These are phyloP conservation scores for Phymastichus coffea DNA, from an alignment of 1,140 invertebrate species.

Conservation along the genomic window DNA sequence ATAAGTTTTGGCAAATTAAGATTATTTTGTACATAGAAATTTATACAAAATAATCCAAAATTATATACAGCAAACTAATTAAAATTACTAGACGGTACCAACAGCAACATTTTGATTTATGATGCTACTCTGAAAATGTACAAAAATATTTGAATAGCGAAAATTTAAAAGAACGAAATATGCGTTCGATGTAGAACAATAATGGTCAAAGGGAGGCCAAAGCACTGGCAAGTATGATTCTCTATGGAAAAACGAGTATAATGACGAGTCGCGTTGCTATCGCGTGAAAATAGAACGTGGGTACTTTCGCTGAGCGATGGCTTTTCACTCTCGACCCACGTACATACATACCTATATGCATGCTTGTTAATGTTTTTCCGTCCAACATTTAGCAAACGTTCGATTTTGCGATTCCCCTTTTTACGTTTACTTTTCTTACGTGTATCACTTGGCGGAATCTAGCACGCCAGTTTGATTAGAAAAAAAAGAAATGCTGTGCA, in stretches of 20 bases:
- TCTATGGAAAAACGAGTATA: slow-evolving; percentile 34
- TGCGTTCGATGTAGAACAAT: slow-evolving; percentile 3
- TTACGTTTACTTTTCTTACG: slow-evolving; percentile 5
- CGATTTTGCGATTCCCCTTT: slow-evolving; percentile 25
- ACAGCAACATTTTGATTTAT: no score
- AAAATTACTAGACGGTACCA: no score
- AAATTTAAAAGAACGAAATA: slow-evolving; percentile 17
- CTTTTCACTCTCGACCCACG: slow-evolving; percentile 15
- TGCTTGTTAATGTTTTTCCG: slow-evolving; percentile 14
- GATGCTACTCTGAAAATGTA: no score
- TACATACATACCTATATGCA: background rate
- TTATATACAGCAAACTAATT: no score
- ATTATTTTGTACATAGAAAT: no score
- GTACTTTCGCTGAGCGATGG: slow-evolving; percentile 35
- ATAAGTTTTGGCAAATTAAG: no score
- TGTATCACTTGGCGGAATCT: slow-evolving; percentile 16
- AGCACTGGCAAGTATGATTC: slow-evolving; percentile 9
- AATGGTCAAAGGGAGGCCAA: background rate
- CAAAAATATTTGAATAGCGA: no score
- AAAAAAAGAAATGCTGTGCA: slow-evolving; percentile 1
- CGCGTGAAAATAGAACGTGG: slow-evolving; percentile 44
- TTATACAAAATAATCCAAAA: no score
- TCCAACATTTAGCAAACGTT: background rate
- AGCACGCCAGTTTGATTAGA: slow-evolving; percentile 13
- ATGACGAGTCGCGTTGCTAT: slow-evolving; percentile 31